These are phyloP conservation scores for Neopipo cinnamomea DNA, from an alignment of 2,113 vertebrate species.

Conservation along the genomic window DNA sequence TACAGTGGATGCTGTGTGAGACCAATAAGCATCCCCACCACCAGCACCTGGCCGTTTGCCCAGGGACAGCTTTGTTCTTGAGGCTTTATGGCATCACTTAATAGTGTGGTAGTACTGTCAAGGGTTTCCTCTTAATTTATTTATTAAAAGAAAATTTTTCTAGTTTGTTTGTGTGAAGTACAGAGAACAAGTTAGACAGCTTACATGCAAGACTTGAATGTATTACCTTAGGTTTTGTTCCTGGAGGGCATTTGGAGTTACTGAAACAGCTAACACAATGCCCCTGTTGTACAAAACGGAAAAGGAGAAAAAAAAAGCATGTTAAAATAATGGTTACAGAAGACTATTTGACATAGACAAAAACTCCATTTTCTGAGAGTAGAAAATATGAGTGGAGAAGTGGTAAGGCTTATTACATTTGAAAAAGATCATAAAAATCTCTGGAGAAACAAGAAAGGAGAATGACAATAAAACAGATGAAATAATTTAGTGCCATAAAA, in stretches of 20 bases:
- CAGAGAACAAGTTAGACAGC: not conserved
- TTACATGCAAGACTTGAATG: not conserved
- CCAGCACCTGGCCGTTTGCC: not conserved
- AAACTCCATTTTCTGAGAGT: not conserved
- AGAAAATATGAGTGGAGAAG: not conserved
- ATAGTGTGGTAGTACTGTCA: not conserved
- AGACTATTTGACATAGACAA: not conserved
- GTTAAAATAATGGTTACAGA: not conserved
- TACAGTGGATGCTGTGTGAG: not conserved
- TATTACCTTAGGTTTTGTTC: constrained; percentile 81
- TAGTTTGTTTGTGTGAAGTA: not conserved
- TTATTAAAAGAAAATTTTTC: not conserved
- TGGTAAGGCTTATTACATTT: not conserved
- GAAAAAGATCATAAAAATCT: not conserved
- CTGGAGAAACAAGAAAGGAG: not conserved
- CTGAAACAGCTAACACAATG: constrained; percentile 75
- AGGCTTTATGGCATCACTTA: not conserved
- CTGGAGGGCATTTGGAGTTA: constrained; percentile 72
- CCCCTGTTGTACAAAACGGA: constrained; percentile 70
- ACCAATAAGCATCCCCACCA: not conserved
- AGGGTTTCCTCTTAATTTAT: not conserved
- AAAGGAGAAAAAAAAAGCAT: not conserved
- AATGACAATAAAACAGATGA: not conserved
- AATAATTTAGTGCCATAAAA: not conserved
- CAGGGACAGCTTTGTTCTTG: not conserved